Evolutionary conservation across 2,888 invertebrate species (phyloP).

Genomic region (Carabus problematicus): DNA sequence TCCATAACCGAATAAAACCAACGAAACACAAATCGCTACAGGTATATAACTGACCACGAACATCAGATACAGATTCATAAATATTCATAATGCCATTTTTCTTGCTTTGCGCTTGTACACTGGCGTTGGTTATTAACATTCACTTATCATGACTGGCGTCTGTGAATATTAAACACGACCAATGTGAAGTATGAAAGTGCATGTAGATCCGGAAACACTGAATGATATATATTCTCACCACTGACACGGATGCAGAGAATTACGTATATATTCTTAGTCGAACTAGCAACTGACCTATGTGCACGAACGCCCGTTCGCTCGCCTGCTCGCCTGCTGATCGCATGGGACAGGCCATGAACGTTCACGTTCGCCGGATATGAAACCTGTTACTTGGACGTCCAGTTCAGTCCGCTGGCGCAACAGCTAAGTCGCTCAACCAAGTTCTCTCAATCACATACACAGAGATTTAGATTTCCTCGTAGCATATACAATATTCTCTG

Average conservation of each 20-base stretch:
- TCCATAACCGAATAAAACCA: too few species aligned
- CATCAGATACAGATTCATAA: too few species aligned
- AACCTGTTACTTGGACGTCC: constrained; percentile 32
- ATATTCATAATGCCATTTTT: too few species aligned
- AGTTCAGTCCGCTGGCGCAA: constrained; percentile 5
- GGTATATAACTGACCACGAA: too few species aligned
- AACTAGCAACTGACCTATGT: constrained; percentile 30
- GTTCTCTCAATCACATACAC: too few species aligned
- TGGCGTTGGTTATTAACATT: too few species aligned
- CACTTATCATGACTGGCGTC: background rate
- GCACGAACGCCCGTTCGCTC: background rate
- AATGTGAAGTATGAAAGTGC: constrained; percentile 21
- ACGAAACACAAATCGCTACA: too few species aligned
- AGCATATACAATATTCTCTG: too few species aligned
- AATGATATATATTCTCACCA: constrained; percentile 24
- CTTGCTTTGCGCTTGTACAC: too few species aligned
- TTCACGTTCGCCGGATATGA: constrained; percentile 33
- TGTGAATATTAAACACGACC: constrained; percentile 18
- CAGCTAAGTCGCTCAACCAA: constrained; percentile 1
- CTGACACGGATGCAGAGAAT: constrained; percentile 29
- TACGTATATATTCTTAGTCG: background rate
- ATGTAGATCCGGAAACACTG: constrained; percentile 25
- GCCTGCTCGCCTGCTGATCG: constrained; percentile 7
- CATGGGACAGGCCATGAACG: constrained; percentile 21
- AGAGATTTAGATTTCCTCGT: too few species aligned